Conservation (phyloP, 2,888 invertebrate genomes). For the Stenchaetothrips biformis region DNA sequence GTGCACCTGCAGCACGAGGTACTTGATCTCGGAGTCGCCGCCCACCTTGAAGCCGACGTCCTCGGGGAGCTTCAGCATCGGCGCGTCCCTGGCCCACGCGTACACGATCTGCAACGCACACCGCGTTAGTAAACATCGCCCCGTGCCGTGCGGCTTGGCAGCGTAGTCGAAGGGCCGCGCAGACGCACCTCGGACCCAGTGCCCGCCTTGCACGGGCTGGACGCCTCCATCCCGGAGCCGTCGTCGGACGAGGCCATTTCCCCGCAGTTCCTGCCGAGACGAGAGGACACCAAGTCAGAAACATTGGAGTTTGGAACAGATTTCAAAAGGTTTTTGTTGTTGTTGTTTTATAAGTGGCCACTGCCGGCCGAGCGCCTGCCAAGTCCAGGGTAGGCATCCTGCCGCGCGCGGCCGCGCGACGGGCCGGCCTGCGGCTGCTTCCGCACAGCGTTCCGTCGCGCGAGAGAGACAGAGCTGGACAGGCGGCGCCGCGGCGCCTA, state of each 20-base stretch:
- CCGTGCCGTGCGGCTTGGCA: no score
- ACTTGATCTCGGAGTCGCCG: constrained; percentile 71
- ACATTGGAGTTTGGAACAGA: no score
- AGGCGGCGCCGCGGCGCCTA: no score
- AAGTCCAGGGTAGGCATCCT: background rate
- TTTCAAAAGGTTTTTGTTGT: no score
- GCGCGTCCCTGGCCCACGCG: constrained; percentile 93
- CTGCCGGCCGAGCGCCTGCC: background rate
- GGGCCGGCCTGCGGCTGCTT: background rate
- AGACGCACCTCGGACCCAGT: constrained; percentile 2
- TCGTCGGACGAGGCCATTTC: constrained; percentile 69
- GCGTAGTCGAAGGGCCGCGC: no score
- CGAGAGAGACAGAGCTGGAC: no score
- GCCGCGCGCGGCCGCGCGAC: background rate
- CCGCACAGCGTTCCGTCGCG: no score
- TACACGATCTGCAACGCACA: constrained; percentile 67
- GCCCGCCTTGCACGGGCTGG: constrained; percentile 68
- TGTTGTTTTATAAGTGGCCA: no score
- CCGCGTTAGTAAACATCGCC: no score
- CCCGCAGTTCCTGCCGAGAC: constrained; percentile 74
- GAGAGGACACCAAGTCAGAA: background rate
- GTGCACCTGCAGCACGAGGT: constrained; percentile 90
- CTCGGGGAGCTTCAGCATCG: constrained; percentile 69
- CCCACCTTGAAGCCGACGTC: constrained; percentile 93
- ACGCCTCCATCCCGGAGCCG: constrained; percentile 49